phyloP scores from a whole-genome alignment of 2,797 vertebrate species.

The Melanotaenia pygmaea region DNA sequence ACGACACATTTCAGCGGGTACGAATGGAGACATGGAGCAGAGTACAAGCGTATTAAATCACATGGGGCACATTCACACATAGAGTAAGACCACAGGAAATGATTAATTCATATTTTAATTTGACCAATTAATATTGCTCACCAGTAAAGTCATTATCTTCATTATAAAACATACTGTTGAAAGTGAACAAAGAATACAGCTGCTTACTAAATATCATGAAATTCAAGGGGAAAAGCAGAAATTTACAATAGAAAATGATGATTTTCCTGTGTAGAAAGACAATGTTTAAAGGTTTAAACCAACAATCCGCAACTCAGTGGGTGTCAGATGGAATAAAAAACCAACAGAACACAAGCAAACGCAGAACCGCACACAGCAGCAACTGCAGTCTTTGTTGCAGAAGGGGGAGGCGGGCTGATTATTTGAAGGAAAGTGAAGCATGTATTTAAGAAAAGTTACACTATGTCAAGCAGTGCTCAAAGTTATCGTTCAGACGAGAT shows the following conservation, averaged over 20 bases:
- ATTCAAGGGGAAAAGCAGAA: conserved; percentile 63
- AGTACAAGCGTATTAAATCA: conserved; percentile 33
- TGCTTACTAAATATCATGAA: conserved; percentile 79
- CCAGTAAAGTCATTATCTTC: conserved; percentile 76
- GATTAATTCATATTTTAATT: conserved; percentile 78
- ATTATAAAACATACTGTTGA: conserved; percentile 83
- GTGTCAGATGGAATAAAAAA: conserved; percentile 42
- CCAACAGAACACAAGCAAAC: conserved; percentile 61
- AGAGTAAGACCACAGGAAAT: conserved; percentile 33
- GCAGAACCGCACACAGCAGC: conserved; percentile 41
- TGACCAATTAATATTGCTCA: conserved; percentile 81
- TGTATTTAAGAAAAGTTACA: conserved; percentile 51
- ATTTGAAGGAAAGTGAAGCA: conserved; percentile 43
- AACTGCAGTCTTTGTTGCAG: conserved; percentile 16
- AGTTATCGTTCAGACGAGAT: conserved; percentile 38
- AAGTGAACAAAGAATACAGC: conserved; percentile 80
- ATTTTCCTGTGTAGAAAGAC: conserved; percentile 71
- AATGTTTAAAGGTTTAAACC: conserved; percentile 56
- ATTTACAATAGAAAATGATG: conserved; percentile 78
- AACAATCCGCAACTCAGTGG: conserved; percentile 51
- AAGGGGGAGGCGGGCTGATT: conserved; percentile 3
- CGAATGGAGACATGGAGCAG: conserved; percentile 18
- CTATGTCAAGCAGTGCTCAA: conserved; percentile 56
- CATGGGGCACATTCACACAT: conserved; percentile 15
- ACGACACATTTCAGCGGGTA: conserved; percentile 27